Evolutionary conservation across 2,797 vertebrate species (phyloP).

Genomic region (Enteromius afrohamiltoni): DNA sequence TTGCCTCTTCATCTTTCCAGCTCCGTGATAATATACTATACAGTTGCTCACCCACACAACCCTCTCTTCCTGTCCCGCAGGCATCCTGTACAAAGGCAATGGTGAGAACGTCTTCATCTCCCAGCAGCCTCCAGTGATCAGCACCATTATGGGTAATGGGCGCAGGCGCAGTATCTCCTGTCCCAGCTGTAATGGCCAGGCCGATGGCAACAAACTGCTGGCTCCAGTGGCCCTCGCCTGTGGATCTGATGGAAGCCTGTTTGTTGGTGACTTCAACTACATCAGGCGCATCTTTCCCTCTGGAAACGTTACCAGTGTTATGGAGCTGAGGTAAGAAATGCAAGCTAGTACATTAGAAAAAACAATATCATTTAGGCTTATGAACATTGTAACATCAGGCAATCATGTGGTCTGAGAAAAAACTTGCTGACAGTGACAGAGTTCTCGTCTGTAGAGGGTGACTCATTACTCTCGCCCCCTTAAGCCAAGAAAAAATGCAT

Average conservation of each 20-base stretch:
- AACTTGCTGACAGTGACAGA: background rate
- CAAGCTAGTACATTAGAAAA: background rate
- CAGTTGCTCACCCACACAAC: constrained; percentile 28
- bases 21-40: background rate
- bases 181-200: constrained; percentile 95
- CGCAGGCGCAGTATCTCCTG: constrained; percentile 95
- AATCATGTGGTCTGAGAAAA: background rate
- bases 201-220: constrained; percentile 96
- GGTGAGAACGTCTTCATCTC: constrained; percentile 97
- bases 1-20: constrained; percentile 8
- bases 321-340: constrained; percentile 89
- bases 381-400: constrained; percentile 2
- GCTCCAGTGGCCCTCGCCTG: constrained; percentile 93
- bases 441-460: background rate
- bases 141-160: constrained; percentile 96
- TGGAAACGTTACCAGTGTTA: constrained; percentile 95
- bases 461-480: constrained; percentile 9
- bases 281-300: constrained; percentile 95
- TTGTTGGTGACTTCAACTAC: constrained; percentile 98
- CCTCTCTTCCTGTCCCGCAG: constrained; percentile 67
- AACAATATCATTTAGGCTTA: background rate
- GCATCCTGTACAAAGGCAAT: constrained; percentile 96
- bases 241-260: constrained; percentile 94
- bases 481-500: constrained; percentile 23
- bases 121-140: constrained; percentile 93